Base-by-base conservation (phyloP, 2,797 vertebrate species). In the Cyprinodon diabolis region DNA sequence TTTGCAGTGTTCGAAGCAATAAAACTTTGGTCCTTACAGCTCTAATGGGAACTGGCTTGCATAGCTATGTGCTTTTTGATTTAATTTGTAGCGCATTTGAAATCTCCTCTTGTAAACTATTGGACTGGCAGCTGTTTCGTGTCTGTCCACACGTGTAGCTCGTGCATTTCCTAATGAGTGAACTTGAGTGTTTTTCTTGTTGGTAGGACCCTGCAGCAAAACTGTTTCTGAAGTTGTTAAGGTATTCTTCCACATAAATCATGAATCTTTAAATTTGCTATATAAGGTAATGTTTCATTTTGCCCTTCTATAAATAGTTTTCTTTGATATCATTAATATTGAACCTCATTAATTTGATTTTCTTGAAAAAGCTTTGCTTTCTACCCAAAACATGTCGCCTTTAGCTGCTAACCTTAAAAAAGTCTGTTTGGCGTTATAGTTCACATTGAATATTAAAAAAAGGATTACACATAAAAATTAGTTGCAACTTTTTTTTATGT, bases 1-100 rank as follows among this genome's bases (percentile, higher is more conserved):
- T 91, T 93, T 90, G 86, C 89, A 89, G 84, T 91, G 88, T 91
- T 91, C 74, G 78, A 91, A 90, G 85, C 90, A 91, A 90, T 90
- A 83, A 90, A 78, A 83, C 72, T 76, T 62, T 58, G 70, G 63
- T 75, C 82, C 84, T 68, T 74, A 81, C 77, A 75, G 82, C 76
- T 69, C 89, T 91, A 88, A 91, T 88, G 85, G 85, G 89, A 89
- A 67, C 80, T 89, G 91, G 89, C 89, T 89, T 75, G 71, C 89
- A 81, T 84, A 82, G 77, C 77, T 90, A 76, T 88, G 81, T 71
- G 76, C 82, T 74, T 89, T 91, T 91, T 86, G 74, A 84, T 89
- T 88, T 86, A 86, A 91, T 92, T 79, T 78, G 74, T 86, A 75
- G 82, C 63, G 37, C 79, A 82, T 86, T 88, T 90, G 65, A 88